These are phyloP conservation scores for Gila orcuttii DNA, from an alignment of 2,113 vertebrate genomes.

Conservation along the genomic window DNA sequence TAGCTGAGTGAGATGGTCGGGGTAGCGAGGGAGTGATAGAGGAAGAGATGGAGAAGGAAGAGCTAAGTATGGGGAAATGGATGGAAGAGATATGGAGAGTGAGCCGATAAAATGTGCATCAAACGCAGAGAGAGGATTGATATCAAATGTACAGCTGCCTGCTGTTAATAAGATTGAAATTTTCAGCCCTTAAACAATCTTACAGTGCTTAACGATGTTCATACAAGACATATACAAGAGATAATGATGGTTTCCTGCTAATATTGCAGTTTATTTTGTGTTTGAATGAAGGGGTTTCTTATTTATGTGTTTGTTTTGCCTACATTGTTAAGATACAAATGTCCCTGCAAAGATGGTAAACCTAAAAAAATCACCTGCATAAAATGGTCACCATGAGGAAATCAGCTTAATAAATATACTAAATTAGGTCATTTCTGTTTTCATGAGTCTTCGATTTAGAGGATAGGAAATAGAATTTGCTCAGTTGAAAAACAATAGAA, in stretches of 20 bases:
- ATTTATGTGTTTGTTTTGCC: neutral
- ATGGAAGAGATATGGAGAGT: slow-evolving; percentile 15
- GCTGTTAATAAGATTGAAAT: neutral
- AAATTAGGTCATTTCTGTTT: neutral
- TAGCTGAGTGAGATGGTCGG: slow-evolving; percentile 20
- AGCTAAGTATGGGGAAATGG: slow-evolving; percentile 24
- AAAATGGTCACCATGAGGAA: neutral
- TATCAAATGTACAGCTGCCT: neutral
- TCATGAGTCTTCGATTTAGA: neutral
- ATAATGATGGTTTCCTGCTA: neutral
- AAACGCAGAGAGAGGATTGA: slow-evolving; percentile 25
- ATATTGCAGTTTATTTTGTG: neutral
- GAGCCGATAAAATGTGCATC: slow-evolving; percentile 39
- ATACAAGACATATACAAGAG: neutral
- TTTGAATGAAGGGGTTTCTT: neutral
- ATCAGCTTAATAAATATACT: neutral
- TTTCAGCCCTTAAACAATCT: neutral
- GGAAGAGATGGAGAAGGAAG: slow-evolving; percentile 21
- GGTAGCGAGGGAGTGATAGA: slow-evolving; percentile 18
- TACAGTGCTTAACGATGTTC: neutral
- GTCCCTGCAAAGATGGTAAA: neutral
- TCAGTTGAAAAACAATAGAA: neutral
- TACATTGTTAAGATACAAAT: neutral
- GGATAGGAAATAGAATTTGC: neutral
- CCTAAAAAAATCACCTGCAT: neutral